Conservation (phyloP, 2,888 invertebrate species). For the Drosophila peninsularis region DNA sequence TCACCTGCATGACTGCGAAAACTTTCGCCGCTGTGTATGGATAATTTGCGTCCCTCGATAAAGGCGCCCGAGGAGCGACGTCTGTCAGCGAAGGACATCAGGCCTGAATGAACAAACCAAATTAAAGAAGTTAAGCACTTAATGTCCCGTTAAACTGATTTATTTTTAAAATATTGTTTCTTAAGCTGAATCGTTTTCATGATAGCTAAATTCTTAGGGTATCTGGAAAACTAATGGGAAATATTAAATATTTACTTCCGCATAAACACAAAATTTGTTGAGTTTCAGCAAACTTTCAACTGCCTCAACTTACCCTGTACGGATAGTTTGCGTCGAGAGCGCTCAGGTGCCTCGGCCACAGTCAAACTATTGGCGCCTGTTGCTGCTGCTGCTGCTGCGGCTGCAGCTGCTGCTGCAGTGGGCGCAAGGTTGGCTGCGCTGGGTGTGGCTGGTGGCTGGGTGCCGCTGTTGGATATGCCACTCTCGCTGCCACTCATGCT, state of each 20-base stretch:
- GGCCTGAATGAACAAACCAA: slow-evolving; percentile 65
- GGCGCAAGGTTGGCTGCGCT: slow-evolving; percentile 49
- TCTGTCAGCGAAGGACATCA: slow-evolving; percentile 85
- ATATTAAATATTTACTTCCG: background rate
- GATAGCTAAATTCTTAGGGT: background rate
- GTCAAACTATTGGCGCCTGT: slow-evolving; percentile 63
- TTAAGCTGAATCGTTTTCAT: too few species aligned
- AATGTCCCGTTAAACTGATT: too few species aligned
- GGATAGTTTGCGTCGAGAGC: slow-evolving; percentile 83
- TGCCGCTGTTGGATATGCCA: slow-evolving; percentile 64
- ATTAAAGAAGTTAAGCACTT: slow-evolving; percentile 36
- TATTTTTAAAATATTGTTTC: too few species aligned
- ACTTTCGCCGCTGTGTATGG: slow-evolving; percentile 84
- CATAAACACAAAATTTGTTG: background rate
- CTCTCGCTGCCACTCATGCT: slow-evolving; percentile 76
- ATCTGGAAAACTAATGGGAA: background rate
- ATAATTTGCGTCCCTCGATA: slow-evolving; percentile 83
- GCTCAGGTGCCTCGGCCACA: slow-evolving; percentile 79
- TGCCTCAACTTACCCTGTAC: slow-evolving; percentile 81
- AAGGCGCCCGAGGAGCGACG: slow-evolving; percentile 84
- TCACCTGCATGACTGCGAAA: slow-evolving; percentile 84
- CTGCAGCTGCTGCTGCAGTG: slow-evolving; percentile 40
- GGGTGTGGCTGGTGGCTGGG: slow-evolving; percentile 17
- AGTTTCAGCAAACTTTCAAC: background rate
- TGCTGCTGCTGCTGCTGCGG: slow-evolving; percentile 33